Percentiles rank a stretch among this genome's conserved stretches.
phyloP scores from a whole-genome alignment of 30 jellyfish, hydroid and myxozoan genomes.

The Aurelia aurita region DNA sequence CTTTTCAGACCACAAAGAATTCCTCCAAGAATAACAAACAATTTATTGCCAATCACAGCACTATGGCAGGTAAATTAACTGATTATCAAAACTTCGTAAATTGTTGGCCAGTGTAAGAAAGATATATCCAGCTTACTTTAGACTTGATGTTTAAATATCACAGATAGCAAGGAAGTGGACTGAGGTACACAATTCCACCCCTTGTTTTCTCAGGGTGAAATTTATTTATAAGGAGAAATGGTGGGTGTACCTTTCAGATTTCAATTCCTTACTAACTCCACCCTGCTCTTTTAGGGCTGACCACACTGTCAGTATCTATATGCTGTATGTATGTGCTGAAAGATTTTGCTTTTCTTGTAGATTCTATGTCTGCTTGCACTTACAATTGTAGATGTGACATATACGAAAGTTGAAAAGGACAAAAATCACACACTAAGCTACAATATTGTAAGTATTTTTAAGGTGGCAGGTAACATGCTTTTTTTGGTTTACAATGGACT shows the following conservation, averaged over 20 bases:
- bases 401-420: slow-evolving; percentile 10
- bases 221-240: too few species aligned
- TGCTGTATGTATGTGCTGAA: neutral
- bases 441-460: slow-evolving; percentile 48
- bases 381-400: slow-evolving; percentile 60
- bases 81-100: too few species aligned
- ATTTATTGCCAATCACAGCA: slow-evolving; percentile 74
- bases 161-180: too few species aligned
- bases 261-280: too few species aligned
- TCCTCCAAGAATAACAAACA: slow-evolving; percentile 68
- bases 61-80: slow-evolving; percentile 67
- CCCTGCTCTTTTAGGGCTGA: too few species aligned
- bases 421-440: slow-evolving; percentile 52
- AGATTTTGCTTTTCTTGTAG: neutral
- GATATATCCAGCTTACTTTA: too few species aligned
- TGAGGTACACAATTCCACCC: neutral
- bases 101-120: too few species aligned
- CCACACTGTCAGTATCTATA: too few species aligned
- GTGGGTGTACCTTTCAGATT: too few species aligned
- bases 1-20: slow-evolving; percentile 19
- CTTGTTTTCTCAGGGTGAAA: too few species aligned
- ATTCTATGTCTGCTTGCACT: slow-evolving; percentile 64
- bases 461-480: neutral
- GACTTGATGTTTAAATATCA: too few species aligned
- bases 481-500: neutral